Evolutionary conservation across 2,888 invertebrate species (phyloP), one percentile per base, ranked within the genome.

Genomic region (Callyntrura sp.): DNA sequence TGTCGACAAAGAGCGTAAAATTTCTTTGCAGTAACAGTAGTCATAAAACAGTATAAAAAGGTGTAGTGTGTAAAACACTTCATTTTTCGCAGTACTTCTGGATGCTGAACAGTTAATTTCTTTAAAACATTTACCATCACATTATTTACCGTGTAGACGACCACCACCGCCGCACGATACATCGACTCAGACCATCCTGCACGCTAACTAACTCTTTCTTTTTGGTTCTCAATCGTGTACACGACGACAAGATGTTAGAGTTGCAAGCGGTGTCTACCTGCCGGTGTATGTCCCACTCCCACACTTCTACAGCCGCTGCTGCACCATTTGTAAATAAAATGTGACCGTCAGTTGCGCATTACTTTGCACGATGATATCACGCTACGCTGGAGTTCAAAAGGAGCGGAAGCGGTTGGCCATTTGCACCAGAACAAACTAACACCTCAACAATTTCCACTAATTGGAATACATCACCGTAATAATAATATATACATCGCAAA

Each of bases 391-490:
- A 84, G 82, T 73, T 83, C 76, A 88, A 88, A 83, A 82, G 83
- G 83, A 88, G 76, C 91, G 92, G 91, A 92, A 92, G 90, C 91
- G 90, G 91, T 90, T 91, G 90, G 91, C 90, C 90, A 91, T 90
- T 90, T 92, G 85, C 89, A 90, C 87, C 84, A 86, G 85, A 85
- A 28, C 76, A 81, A 82, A 83, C 88, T 83, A 82, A 88, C 88
- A 82, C 88, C 83, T 88, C 76, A 73, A 73, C 82, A 83, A 88
- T 83, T 88, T 82, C 88, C 73, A 88, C 88, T 88, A 88, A 88
- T 83, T 88, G 82, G 83, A 88, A 82, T 76, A 78, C 76, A 73
- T 88, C 73, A 35, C 43, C 88, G 76, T 48, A 65, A 68, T 43
- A 70, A 73, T 73, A 76, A 17, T 82, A 82, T 68, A 70, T 55